Base-by-base conservation (phyloP, 2,797 vertebrate genomes). In the Scolopax rusticola region DNA sequence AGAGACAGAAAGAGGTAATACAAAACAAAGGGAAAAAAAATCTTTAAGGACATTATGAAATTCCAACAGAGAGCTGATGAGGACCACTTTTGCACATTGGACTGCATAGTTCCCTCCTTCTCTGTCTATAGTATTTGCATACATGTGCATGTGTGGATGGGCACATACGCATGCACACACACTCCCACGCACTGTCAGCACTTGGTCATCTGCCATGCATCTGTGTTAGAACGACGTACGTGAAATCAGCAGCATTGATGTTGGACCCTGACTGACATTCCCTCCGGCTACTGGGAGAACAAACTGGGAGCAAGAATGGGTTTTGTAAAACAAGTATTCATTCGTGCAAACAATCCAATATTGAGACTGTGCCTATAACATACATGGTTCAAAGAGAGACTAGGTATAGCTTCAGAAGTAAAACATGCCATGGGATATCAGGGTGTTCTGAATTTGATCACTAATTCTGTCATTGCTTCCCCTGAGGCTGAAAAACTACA, bases 321-420 rank as follows among this genome's bases (percentile, higher is more conserved):
- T 64, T 93, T 93, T 87, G 63, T 61, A 83, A 96, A 90, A 69
- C 68, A 91, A 91, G 33, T 65, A 89, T 81, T 92, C 57, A 75
- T 75, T 93, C 71, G 85, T 86, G 89, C 69, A 97, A 85, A 85
- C 85, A 92, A 92, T 87, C 53, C 61, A 83, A 85, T 87, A 87
- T 54, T 91, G 91, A 89, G 69, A 71, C 32, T 54, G 33, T 81
- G 73, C 30, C 41, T 75, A 51, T 40, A 87, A 91, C 71, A 40
- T 57, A 64, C 16, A 15, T 85, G 0, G 0, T 80, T 95, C 61
- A 54, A 85, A 68, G 21, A 36, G 64, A 94, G 57, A 36, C 23
- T 56, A 53, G 19, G 33, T 67, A 70, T 15, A 53, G 9, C 45
- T 79, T 93, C 60, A 74, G 61, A 89, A 94, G 38, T 32, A 57